phyloP scores from a whole-genome alignment of 2,113 vertebrate species.

The Xenopus borealis region DNA sequence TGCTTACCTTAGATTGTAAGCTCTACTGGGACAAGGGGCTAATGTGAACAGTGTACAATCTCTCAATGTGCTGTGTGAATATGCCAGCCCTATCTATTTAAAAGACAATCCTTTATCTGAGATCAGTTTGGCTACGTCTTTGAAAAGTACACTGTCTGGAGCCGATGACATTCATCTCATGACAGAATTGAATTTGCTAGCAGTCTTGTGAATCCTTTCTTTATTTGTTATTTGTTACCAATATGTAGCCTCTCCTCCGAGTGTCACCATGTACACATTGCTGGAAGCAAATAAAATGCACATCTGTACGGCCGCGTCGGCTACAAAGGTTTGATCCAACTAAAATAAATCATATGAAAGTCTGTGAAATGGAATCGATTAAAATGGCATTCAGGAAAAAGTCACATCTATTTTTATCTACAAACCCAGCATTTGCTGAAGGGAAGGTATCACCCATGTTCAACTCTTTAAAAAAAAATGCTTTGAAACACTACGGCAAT shows the following conservation, averaged over 20 bases:
- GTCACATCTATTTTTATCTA: slow-evolving; percentile 1
- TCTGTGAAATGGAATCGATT: neutral
- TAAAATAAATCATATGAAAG: neutral
- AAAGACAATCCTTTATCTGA: too few relatives aligned
- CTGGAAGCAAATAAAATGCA: neutral
- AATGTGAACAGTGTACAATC: too few relatives aligned
- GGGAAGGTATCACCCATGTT: neutral
- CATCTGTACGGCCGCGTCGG: neutral
- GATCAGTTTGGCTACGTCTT: too few relatives aligned
- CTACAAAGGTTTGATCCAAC: neutral
- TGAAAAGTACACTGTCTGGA: neutral
- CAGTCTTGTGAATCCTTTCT: neutral
- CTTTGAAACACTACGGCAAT: too few relatives aligned
- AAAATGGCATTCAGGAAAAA: neutral
- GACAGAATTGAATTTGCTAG: neutral
- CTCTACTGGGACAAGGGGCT: too few relatives aligned
- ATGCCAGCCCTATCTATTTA: too few relatives aligned
- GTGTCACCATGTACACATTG: neutral
- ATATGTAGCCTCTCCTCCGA: neutral
- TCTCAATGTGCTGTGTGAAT: too few relatives aligned
- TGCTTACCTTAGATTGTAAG: too few relatives aligned
- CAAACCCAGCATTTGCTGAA: neutral
- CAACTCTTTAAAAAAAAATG: neutral
- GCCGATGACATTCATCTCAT: neutral
- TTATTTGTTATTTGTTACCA: neutral